Conservation (phyloP, 2,797 vertebrate genomes). For the Pogonophryne albipinna region DNA sequence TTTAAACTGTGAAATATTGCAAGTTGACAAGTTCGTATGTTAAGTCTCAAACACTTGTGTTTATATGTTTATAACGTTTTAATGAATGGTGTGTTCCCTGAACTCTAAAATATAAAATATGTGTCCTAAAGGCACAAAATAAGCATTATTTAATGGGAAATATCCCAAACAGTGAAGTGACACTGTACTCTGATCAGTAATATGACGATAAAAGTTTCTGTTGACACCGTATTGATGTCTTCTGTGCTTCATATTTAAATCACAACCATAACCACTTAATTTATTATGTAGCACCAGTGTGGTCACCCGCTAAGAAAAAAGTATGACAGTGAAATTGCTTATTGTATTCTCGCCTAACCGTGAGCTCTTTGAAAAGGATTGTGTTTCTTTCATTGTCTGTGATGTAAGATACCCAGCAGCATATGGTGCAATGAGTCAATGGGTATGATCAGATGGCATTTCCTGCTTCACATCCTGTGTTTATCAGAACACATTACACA, state of each 20-base stretch:
- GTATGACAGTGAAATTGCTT: constrained; percentile 1
- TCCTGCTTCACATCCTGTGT: constrained; percentile 5
- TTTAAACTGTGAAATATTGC: constrained; percentile 47
- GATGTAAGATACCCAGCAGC: constrained; percentile 22
- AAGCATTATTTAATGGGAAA: constrained; percentile 10
- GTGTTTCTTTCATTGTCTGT: neutral
- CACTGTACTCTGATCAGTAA: constrained; percentile 23
- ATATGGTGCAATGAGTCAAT: constrained; percentile 4
- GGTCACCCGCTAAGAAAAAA: neutral
- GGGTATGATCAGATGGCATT: neutral
- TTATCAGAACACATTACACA: neutral
- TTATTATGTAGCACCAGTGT: constrained; percentile 29
- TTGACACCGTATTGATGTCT: constrained; percentile 29
- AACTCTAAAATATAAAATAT: constrained; percentile 31
- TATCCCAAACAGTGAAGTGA: neutral
- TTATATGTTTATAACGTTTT: constrained; percentile 44
- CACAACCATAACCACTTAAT: neutral
- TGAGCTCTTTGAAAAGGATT: neutral
- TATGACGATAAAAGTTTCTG: constrained; percentile 11
- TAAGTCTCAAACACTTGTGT: constrained; percentile 36
- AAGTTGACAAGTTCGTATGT: constrained; percentile 52
- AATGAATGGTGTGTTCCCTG: constrained; percentile 37
- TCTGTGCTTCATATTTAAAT: constrained; percentile 35
- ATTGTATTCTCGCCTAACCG: neutral
- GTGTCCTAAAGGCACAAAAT: constrained; percentile 13